Conservation (phyloP, 2,113 vertebrate genomes). For the Echinops telfairi region DNA sequence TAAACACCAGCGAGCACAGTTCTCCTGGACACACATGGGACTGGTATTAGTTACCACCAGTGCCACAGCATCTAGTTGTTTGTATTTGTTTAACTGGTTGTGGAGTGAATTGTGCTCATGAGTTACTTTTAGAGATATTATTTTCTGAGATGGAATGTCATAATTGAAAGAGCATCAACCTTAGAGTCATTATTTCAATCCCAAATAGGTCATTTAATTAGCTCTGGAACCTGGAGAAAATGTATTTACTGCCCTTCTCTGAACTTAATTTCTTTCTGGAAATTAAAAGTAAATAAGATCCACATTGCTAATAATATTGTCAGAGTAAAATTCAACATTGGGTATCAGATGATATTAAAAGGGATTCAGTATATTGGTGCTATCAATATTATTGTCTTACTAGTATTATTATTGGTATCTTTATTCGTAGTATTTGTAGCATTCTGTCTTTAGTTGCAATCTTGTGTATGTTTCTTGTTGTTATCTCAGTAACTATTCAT, state of each 20-base stretch:
- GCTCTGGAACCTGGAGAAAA: neutral
- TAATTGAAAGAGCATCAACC: slow-evolving; percentile 1
- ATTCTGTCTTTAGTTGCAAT: slow-evolving; percentile 8
- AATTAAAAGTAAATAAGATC: slow-evolving; percentile 20
- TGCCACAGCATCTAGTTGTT: neutral
- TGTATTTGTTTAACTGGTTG: neutral
- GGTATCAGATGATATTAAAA: neutral
- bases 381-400: neutral
- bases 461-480: neutral
- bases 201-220: slow-evolving; percentile 24
- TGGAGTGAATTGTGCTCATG: neutral
- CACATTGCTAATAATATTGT: slow-evolving; percentile 3
- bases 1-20: no score
- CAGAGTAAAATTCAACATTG: slow-evolving; percentile 23
- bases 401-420: neutral
- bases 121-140: neutral
- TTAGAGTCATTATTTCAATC: slow-evolving; percentile 30
- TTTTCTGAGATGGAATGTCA: neutral
- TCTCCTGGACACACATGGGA: neutral
- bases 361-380: slow-evolving; percentile 11
- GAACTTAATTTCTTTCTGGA: slow-evolving; percentile 24
- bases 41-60: neutral
- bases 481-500: neutral
- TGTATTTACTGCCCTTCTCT: neutral
- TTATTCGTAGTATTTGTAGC: slow-evolving; percentile 24